Conservation (phyloP, 2,797 vertebrate species). For the Acropternis orthonyx region DNA sequence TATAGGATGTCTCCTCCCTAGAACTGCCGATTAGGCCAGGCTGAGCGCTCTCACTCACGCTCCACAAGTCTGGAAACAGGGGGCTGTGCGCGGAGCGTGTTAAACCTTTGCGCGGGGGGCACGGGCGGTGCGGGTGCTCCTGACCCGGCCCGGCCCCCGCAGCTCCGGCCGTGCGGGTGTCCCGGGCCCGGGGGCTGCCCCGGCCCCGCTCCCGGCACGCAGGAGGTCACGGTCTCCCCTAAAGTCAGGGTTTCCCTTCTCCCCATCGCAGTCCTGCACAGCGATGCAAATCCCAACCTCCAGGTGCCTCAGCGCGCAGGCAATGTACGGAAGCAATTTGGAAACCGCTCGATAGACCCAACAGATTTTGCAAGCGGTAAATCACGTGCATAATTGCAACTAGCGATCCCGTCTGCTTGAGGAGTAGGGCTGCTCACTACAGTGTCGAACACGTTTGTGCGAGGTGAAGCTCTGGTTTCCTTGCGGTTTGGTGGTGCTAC, state of each 20-base stretch:
- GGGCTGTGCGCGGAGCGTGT: background rate
- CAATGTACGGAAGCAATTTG: background rate
- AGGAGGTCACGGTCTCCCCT: background rate
- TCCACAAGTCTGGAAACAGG: accelerated
- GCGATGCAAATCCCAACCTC: background rate
- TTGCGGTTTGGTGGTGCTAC: background rate
- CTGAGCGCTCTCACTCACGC: background rate
- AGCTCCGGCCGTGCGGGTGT: too few species aligned
- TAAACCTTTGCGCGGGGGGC: background rate
- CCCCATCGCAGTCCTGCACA: background rate
- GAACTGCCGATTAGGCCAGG: background rate
- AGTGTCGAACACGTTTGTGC: background rate
- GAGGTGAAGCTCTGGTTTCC: background rate
- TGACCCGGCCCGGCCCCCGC: background rate
- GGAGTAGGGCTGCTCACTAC: background rate
- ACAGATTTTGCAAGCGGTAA: background rate
- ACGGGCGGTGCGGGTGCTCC: background rate
- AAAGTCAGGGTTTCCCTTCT: accelerated
- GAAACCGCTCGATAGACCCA: background rate
- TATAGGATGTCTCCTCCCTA: background rate
- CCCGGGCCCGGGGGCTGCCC: background rate
- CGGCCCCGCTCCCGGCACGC: background rate
- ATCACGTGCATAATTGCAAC: background rate
- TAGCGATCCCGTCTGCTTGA: background rate
- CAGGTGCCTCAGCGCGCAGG: background rate